A percentile compares a stretch with the other conserved stretches of the same genome.
Evolutionary conservation across 2,888 invertebrate genomes (phyloP).

Genomic region (Argyra leucocephala): DNA sequence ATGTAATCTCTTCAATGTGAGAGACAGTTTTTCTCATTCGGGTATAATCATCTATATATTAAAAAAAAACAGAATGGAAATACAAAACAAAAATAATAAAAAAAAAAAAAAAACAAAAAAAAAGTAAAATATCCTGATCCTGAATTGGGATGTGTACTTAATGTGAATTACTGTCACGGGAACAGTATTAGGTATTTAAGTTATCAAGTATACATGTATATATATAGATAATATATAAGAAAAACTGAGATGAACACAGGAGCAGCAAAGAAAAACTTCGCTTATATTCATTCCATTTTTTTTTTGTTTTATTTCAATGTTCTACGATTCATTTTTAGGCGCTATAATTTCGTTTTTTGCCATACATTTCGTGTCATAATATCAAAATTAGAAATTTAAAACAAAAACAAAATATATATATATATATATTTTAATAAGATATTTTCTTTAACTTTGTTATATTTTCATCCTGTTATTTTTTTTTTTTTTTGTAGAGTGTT

Average conservation of each 20-base stretch:
- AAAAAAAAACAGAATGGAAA: too few species aligned
- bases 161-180: slow-evolving; percentile 19
- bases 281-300: not conserved
- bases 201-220: slow-evolving; percentile 16
- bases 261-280: not conserved
- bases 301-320: not conserved
- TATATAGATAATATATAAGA: too few species aligned
- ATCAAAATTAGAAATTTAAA: not conserved
- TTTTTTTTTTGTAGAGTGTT: too few species aligned
- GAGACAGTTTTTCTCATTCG: slow-evolving; percentile 16
- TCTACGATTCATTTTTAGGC: not conserved
- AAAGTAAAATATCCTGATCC: not conserved
- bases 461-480: too few species aligned
- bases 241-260: not conserved
- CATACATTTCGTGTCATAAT: not conserved
- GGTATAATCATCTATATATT: too few species aligned
- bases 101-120: not conserved
- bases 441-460: too few species aligned
- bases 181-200: slow-evolving; percentile 20
- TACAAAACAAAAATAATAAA: too few species aligned
- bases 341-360: not conserved
- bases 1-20: slow-evolving; percentile 16
- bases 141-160: slow-evolving; percentile 1
- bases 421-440: not conserved
- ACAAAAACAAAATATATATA: too few species aligned